Conservation (phyloP, 1,140 invertebrate species). For the Thrips palmi region DNA sequence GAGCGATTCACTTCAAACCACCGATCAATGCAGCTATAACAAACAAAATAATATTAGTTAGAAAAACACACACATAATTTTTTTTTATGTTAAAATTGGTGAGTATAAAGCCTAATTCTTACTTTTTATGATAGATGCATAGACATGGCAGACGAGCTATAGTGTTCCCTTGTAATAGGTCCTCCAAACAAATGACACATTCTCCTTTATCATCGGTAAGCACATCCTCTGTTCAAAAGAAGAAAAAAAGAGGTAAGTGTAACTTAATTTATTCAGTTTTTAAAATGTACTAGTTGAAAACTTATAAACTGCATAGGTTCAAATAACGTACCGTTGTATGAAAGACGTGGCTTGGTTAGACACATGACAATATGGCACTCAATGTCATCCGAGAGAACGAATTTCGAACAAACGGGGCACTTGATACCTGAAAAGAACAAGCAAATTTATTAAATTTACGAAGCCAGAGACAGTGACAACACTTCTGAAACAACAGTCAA, state of each 20-base stretch:
- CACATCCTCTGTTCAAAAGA: slow-evolving; percentile 77
- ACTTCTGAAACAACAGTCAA: too few species aligned
- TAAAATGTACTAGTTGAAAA: not conserved
- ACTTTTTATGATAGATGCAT: slow-evolving; percentile 99
- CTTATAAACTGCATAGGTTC: not conserved
- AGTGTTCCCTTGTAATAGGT: slow-evolving; percentile 80
- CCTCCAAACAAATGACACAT: slow-evolving; percentile 98
- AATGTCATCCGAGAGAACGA: slow-evolving; percentile 91
- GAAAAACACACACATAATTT: slow-evolving; percentile 11
- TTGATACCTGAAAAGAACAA: slow-evolving; percentile 65
- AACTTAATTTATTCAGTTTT: slow-evolving; percentile 1
- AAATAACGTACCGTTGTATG: slow-evolving; percentile 77
- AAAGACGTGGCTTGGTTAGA: slow-evolving; percentile 93
- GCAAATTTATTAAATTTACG: too few species aligned
- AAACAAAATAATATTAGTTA: slow-evolving; percentile 17
- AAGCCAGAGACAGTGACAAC: too few species aligned
- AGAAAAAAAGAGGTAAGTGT: slow-evolving; percentile 13
- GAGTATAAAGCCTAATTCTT: slow-evolving; percentile 19
- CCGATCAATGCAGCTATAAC: slow-evolving; percentile 78
- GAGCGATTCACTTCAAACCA: slow-evolving; percentile 96
- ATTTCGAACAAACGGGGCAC: slow-evolving; percentile 97
- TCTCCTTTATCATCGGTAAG: slow-evolving; percentile 89
- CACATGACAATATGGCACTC: slow-evolving; percentile 98
- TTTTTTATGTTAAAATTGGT: not conserved
- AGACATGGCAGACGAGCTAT: slow-evolving; percentile 96